Base-by-base conservation (phyloP, 2,888 invertebrate genomes). In the Drosophila pegasa region DNA sequence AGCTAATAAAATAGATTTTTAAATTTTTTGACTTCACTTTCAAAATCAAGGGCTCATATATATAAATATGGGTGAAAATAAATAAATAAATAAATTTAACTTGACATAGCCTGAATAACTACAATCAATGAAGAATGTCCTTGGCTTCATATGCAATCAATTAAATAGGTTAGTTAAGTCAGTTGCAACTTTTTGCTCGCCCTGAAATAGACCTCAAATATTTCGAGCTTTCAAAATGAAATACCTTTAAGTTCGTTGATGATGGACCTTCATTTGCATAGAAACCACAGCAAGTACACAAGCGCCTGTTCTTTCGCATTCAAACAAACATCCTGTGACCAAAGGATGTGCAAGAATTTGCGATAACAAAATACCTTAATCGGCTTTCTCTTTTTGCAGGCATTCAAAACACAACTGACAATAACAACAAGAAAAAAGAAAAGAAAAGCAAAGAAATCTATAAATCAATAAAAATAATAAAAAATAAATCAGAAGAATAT, bases 391-490 rank as follows among this genome's bases (percentile, higher is more conserved):
- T 75, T 66, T 43, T 77, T 70, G 16, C 82, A 82, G 82, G 61
- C 64, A 20, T 37, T 62, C 68, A 35, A 75, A 25, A 56, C 58
- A 45, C 40, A 52, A 52, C 38, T 59, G 25, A 66, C 20, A 40
- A 40, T 14, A 35, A 37, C 22, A 62, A 45, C 22, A 50, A 50
- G 47, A 45, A 40, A 54, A 31, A 8, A 4, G 6, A 12, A 27
- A 27, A 45, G 1, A 27, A 45, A 16, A 27, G n/a, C 25, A 25
- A 25, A 25, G 6, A 69, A 50, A 51, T 5, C 22, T 16, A 75
- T 70, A 75, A 78, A 79, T 76, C 57, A 71, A 85, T 74, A 67
- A 58, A 62, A 61, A 55, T 8, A 61, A 18, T n/a, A 27, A 40
- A 16, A 47, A 35, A 12, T 51, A 56, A 50, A 62, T 48, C 51